These are phyloP conservation scores for Dolichallabes microphthalmus DNA, from an alignment of 2,113 vertebrate genomes.

Conservation along the genomic window DNA sequence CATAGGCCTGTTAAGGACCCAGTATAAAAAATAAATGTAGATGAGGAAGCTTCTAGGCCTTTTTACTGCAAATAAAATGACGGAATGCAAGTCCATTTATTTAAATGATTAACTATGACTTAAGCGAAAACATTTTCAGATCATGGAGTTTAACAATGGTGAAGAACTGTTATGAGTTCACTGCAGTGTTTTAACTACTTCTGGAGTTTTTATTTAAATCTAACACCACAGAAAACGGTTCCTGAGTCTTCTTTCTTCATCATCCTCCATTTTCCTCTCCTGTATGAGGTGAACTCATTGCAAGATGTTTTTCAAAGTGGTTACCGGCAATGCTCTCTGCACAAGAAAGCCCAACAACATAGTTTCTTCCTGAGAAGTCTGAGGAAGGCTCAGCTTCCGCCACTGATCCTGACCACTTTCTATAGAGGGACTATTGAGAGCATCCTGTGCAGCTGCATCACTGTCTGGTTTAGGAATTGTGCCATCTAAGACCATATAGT, in stretches of 20 bases:
- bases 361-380: no score
- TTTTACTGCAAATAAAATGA: background rate
- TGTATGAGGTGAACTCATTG: background rate
- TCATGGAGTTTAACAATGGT: background rate
- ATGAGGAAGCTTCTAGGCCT: background rate
- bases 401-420: no score
- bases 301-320: no score
- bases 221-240: background rate
- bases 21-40: background rate
- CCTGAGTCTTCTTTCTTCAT: background rate
- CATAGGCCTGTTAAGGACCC: no score
- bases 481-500: no score
- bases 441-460: no score
- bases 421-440: no score
- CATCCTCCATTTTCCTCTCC: background rate
- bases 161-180: background rate
- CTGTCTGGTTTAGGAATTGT: no score
- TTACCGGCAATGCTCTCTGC: no score
- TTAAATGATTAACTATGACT: background rate
- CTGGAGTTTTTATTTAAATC: background rate
- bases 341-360: no score
- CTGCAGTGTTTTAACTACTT: background rate
- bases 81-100: background rate
- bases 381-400: no score
- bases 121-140: background rate